A percentile compares a stretch with the other conserved stretches of the same genome.
Conservation (phyloP, 2,113 vertebrate genomes). For the Andinoacara biseriatus region DNA sequence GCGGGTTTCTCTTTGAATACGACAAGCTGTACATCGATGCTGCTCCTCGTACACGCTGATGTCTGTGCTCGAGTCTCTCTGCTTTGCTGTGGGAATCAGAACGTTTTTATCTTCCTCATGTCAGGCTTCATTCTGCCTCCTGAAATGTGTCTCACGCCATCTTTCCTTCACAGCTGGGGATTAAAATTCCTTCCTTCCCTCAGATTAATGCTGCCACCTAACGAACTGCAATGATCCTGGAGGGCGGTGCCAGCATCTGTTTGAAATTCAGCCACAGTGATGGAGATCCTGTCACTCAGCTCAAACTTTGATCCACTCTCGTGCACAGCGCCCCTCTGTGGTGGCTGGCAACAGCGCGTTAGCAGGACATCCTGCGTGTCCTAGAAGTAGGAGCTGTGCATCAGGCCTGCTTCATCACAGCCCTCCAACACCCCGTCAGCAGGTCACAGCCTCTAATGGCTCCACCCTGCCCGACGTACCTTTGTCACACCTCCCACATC, state of each 20-base stretch:
- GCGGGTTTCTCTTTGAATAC: background rate
- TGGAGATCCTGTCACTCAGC: background rate
- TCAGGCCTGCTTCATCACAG: background rate
- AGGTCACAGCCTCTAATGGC: background rate
- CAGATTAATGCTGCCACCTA: background rate
- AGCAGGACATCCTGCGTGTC: background rate
- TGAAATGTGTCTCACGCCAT: background rate
- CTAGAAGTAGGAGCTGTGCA: background rate
- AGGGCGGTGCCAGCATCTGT: background rate
- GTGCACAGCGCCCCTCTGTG: background rate
- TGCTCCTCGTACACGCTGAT: background rate
- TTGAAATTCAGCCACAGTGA: accelerated
- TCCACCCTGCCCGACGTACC: background rate
- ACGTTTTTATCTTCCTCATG: background rate
- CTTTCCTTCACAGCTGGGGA: background rate
- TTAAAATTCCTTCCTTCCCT: background rate
- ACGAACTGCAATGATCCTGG: background rate
- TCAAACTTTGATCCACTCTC: background rate
- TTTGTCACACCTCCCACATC: background rate
- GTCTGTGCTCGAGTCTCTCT: background rate
- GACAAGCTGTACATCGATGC: background rate
- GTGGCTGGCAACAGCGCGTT: accelerated
- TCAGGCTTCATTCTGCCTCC: background rate
- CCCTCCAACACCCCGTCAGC: background rate
- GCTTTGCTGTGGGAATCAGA: background rate